Conservation (phyloP, 2,797 vertebrate species). For the Emys orbicularis region DNA sequence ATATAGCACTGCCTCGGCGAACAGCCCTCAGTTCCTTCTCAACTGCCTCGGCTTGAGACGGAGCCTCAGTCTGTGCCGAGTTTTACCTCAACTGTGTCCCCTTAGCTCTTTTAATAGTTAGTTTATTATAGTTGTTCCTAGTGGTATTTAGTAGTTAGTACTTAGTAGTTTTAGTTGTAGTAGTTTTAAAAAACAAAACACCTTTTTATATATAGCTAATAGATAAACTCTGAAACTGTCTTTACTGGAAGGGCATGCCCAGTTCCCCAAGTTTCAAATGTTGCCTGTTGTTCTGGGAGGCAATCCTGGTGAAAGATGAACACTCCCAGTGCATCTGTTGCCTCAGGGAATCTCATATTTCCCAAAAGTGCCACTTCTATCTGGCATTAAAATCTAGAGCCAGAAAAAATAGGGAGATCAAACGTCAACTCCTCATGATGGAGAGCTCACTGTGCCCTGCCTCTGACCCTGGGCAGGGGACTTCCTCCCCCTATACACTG, state of each 20-base stretch:
- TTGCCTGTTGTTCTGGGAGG: background rate
- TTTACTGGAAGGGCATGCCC: background rate
- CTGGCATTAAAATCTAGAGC: background rate
- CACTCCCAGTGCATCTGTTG: background rate
- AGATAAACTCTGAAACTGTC: background rate
- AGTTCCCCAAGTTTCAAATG: background rate
- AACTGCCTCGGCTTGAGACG: background rate
- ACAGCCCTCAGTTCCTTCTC: no score
- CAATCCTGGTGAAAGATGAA: background rate
- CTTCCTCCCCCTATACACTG: no score
- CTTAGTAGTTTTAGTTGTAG: background rate
- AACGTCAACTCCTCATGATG: background rate
- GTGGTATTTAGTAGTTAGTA: background rate
- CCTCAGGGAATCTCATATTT: background rate
- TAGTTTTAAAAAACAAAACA: background rate
- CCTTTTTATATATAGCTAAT: background rate
- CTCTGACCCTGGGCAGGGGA: background rate
- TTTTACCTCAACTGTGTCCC: background rate
- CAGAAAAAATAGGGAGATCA: background rate
- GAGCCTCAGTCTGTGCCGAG: background rate
- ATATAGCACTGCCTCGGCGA: background rate
- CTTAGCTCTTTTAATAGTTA: background rate
- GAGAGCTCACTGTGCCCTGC: background rate
- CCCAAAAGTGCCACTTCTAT: background rate
- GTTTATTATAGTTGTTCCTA: background rate